Percentiles rank a stretch among this genome's conserved stretches.
Evolutionary conservation across 30 jellyfish, hydroid and myxozoan species (phyloP).

Genomic region (Pelagia noctiluca): DNA sequence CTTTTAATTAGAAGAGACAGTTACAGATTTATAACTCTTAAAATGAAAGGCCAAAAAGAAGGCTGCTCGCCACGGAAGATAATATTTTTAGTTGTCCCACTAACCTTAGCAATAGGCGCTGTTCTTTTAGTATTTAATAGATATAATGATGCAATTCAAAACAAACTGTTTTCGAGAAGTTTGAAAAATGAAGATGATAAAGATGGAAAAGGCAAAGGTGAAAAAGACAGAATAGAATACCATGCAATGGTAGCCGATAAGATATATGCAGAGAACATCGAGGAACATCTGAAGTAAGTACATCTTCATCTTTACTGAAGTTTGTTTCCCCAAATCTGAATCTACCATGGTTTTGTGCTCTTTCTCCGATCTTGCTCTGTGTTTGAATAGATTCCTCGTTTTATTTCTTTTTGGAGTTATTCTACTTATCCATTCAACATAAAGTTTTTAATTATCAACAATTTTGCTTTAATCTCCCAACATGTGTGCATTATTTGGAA

Average conservation of each 20-base stretch:
- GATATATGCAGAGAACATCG: constrained; percentile 75
- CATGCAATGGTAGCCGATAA: constrained; percentile 89
- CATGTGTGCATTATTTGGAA: too few relatives aligned
- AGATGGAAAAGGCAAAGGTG: constrained; percentile 51
- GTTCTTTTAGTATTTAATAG: neutral
- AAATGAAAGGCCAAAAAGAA: too few relatives aligned
- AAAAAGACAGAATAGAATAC: constrained; percentile 61
- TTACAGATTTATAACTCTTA: too few relatives aligned
- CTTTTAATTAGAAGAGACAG: too few relatives aligned
- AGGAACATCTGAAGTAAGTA: constrained; percentile 76
- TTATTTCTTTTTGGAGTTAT: too few relatives aligned
- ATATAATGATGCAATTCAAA: neutral
- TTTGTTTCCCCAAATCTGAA: neutral
- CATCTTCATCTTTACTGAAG: neutral
- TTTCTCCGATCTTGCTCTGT: too few relatives aligned
- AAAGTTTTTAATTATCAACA: too few relatives aligned
- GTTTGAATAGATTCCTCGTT: too few relatives aligned
- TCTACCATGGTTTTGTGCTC: neutral
- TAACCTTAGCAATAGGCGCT: neutral
- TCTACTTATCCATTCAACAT: too few relatives aligned
- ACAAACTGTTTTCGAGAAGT: neutral
- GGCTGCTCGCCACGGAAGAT: neutral
- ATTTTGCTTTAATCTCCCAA: too few relatives aligned
- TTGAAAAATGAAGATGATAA: too few relatives aligned
- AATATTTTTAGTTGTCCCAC: neutral